These are phyloP conservation scores for Onchidella celtica DNA, from an alignment of 2,888 invertebrate genomes.

Conservation along the genomic window DNA sequence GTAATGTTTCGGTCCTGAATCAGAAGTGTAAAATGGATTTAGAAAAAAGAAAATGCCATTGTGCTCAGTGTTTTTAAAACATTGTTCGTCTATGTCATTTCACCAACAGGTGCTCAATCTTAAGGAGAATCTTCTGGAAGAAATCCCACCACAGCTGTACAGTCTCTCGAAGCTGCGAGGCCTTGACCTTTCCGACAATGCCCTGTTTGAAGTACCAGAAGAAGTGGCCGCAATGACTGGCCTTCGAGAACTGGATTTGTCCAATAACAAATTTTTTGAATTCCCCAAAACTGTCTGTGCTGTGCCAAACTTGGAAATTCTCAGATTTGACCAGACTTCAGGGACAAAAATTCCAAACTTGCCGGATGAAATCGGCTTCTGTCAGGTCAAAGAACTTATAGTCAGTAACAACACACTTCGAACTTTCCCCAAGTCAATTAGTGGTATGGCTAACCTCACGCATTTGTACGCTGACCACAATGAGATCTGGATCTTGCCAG, in stretches of 20 bases:
- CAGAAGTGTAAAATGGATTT: no score
- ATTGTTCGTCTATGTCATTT: no score
- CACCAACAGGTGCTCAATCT: conserved; percentile 55
- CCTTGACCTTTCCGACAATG: conserved; percentile 68
- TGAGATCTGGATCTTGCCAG: conserved; percentile 63
- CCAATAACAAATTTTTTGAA: conserved; percentile 72
- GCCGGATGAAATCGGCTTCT: conserved; percentile 71
- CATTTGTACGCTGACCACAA: conserved; percentile 72
- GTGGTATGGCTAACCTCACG: conserved; percentile 68
- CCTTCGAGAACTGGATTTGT: conserved; percentile 71
- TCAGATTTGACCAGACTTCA: conserved; percentile 71
- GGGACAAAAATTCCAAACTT: conserved; percentile 66
- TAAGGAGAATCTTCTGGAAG: conserved; percentile 66
- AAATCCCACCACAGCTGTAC: conserved; percentile 70
- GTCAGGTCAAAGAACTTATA: conserved; percentile 65
- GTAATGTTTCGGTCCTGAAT: no score
- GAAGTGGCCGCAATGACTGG: conserved; percentile 62
- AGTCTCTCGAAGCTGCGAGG: conserved; percentile 66
- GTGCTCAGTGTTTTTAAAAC: no score
- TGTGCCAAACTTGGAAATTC: conserved; percentile 68
- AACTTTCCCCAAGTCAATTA: conserved; percentile 68
- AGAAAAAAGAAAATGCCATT: no score
- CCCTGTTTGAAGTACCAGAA: conserved; percentile 68
- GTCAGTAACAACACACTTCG: conserved; percentile 72
- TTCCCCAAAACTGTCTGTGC: conserved; percentile 73